phyloP scores from a whole-genome alignment of 2,888 invertebrate species.

The Agrenia bidenticulata region DNA sequence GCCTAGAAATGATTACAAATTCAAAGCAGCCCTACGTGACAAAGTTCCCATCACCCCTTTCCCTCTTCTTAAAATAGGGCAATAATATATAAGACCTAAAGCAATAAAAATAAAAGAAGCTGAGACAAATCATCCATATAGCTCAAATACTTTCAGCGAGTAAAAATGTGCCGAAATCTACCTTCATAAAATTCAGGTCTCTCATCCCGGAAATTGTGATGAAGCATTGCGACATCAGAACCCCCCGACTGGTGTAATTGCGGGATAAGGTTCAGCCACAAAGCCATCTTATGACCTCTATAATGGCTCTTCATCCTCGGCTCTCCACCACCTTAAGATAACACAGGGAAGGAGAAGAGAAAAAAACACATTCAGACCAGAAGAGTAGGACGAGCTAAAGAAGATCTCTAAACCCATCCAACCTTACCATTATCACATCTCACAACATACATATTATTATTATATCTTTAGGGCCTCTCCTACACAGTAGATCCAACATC shows the following conservation, averaged over 20 bases:
- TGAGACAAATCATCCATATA: neutral
- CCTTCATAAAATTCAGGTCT: conserved; percentile 75
- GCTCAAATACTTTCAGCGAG: no score
- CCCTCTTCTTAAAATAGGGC: neutral
- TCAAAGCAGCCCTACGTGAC: neutral
- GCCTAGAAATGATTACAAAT: neutral
- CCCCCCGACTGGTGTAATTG: conserved; percentile 78
- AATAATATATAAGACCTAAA: neutral
- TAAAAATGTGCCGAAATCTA: conserved; percentile 54
- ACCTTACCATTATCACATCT: no score
- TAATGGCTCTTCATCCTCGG: conserved; percentile 75
- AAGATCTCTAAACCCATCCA: no score
- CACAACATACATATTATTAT: no score
- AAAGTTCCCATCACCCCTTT: neutral
- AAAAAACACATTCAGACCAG: neutral
- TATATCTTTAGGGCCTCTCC: no score
- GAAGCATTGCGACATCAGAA: conserved; percentile 77
- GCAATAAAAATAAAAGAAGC: conserved; percentile 3
- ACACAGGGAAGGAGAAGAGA: no score
- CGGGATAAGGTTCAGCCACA: conserved; percentile 83
- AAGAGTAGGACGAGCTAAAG: no score
- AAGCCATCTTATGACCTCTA: conserved; percentile 83
- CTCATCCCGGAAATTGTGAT: conserved; percentile 79
- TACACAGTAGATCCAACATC: no score
- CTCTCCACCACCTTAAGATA: conserved; percentile 53